Evolutionary conservation across 1,140 invertebrate genomes (phyloP), one percentile per base, ranked within the genome.

Genomic region (Protaetia brevitarsis): DNA sequence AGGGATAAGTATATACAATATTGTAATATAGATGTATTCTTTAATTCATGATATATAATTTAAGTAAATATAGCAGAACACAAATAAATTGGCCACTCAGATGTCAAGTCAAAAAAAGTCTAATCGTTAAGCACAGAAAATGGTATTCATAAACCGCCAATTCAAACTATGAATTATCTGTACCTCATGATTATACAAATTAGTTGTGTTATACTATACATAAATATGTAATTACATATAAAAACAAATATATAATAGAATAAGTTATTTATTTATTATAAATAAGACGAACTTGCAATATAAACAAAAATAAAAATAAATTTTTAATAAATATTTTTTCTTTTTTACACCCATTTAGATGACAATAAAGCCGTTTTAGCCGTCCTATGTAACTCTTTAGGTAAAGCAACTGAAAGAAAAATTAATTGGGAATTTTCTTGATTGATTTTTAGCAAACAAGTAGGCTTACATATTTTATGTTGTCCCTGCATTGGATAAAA

Each of bases 401-500:
- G 51, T 28, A 72, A 51, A n/a, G 56, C 37, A 65, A 67, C 69
- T 70, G 23, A 34, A 34, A 62, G 34, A 62, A 26, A 63, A 63
- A 70, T 59, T 37, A 13, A 31, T 21, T 28, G 23, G 16, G 8
- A 61, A 45, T 63, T 11, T 29, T 23, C 11, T 60, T 1, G n/a
- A n/a, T n/a, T n/a, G n/a, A n/a, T n/a, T n/a, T n/a, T n/a, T 19
- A 51, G 28, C 51, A 21, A 28, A 8, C 16, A 36, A 26, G 6
- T 23, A 3, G 13, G 74, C 91, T 93, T 87, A 96, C 94, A 98
- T 70, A 98, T 96, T 84, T 97, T 98, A 79, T 94, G 90, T 75
- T 95, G 89, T 63, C 95, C 96, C 80, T 91, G 88, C 63, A 97
- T 88, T 1, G 95, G 94, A 77, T 96, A 92, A 72, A 91, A 88